phyloP scores from a whole-genome alignment of 2,113 vertebrate genomes.

The Xiphophorus hellerii region DNA sequence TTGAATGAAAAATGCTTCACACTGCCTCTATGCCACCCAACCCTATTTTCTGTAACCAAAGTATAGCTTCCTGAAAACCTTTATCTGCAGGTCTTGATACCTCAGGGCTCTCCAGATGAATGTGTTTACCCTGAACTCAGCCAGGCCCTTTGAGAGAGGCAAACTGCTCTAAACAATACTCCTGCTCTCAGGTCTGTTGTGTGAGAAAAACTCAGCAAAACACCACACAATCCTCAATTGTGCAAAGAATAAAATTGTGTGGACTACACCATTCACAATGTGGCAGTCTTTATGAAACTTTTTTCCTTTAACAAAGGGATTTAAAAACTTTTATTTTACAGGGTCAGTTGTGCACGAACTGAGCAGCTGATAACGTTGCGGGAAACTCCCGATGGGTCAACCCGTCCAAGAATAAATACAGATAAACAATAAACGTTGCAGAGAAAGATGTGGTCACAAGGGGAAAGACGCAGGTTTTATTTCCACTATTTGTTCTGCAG shows the following conservation, averaged over 20 bases:
- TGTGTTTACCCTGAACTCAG: constrained; percentile 66
- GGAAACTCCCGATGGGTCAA: constrained; percentile 11
- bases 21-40: constrained; percentile 27
- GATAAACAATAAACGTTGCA: constrained; percentile 56
- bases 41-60: constrained; percentile 27
- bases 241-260: constrained; percentile 26
- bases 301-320: neutral
- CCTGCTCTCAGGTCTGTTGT: constrained; percentile 33
- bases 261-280: constrained; percentile 21
- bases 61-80: constrained; percentile 34
- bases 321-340: neutral
- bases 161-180: constrained; percentile 58
- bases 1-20: constrained; percentile 35
- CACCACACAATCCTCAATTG: constrained; percentile 20
- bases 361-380: constrained; percentile 3
- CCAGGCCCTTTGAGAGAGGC: constrained; percentile 46
- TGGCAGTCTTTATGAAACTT: neutral
- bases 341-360: neutral
- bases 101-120: constrained; percentile 64
- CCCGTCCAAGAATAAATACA: constrained; percentile 32
- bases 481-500: constrained; percentile 80
- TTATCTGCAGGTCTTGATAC: constrained; percentile 70
- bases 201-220: constrained; percentile 45
- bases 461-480: constrained; percentile 59
- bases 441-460: constrained; percentile 42